Conservation (phyloP, 2,113 vertebrate species). For the Sylvietta virens region DNA sequence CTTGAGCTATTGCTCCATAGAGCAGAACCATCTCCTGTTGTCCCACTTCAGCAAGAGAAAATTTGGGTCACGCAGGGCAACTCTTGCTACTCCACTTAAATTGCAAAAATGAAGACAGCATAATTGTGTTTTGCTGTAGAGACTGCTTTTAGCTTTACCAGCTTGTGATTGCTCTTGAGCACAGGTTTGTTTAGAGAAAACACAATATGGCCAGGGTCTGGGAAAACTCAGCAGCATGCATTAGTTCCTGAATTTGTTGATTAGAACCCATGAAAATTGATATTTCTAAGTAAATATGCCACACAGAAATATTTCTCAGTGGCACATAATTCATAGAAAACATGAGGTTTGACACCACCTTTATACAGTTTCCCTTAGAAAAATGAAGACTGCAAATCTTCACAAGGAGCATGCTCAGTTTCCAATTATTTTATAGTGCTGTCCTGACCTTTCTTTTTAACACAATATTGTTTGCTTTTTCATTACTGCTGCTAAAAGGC, state of each 20-base stretch:
- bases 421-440: not conserved
- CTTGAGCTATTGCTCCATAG: not conserved
- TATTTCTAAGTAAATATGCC: not conserved
- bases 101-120: not conserved
- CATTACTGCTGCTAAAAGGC: not conserved
- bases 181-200: slow-evolving; percentile 35
- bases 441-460: not conserved
- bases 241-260: not conserved
- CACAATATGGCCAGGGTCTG: not conserved
- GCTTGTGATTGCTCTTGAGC: not conserved
- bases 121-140: not conserved
- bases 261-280: not conserved
- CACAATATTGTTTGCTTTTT: not conserved
- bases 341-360: not conserved
- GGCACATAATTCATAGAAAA: not conserved
- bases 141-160: not conserved
- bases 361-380: not conserved
- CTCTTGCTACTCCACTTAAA: not conserved
- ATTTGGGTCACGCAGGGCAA: not conserved
- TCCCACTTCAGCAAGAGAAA: not conserved
- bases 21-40: not conserved
- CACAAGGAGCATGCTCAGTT: not conserved
- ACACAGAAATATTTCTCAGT: not conserved
- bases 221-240: not conserved
- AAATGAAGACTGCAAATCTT: not conserved